Percentiles rank a stretch among this genome's conserved stretches.
Evolutionary conservation across 2,113 vertebrate genomes (phyloP).

Genomic region (Urocynchramus pylzowi): DNA sequence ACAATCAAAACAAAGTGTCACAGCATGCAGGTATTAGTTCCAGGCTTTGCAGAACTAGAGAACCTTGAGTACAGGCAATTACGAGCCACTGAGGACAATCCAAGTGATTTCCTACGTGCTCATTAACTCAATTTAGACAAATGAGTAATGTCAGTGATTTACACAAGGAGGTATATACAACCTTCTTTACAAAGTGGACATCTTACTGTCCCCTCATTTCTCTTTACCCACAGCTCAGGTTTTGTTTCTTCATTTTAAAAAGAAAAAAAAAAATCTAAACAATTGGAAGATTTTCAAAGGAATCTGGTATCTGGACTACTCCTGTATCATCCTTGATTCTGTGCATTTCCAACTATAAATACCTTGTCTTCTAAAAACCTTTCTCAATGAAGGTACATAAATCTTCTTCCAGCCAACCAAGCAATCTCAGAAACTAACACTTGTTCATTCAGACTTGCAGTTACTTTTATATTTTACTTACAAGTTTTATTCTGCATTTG

Average conservation of each 20-base stretch:
- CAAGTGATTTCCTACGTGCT: not conserved
- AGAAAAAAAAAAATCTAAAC: not conserved
- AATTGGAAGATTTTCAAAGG: not conserved
- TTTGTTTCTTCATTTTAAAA: not conserved
- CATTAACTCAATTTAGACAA: constrained; percentile 27
- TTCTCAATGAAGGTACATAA: not conserved
- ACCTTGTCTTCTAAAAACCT: not conserved
- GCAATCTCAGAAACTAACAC: not conserved
- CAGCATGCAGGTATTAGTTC: constrained; percentile 1
- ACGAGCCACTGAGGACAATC: not conserved
- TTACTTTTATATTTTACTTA: not conserved
- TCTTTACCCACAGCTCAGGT: not conserved
- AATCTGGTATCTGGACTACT: not conserved
- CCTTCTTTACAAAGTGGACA: not conserved
- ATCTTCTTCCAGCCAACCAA: not conserved
- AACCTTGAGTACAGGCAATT: constrained; percentile 17
- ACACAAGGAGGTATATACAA: not conserved
- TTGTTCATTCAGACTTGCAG: not conserved
- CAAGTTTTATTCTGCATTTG: not conserved
- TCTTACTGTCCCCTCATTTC: not conserved
- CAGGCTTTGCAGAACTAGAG: not conserved
- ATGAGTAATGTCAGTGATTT: constrained; percentile 5
- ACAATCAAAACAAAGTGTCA: not conserved
- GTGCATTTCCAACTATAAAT: not conserved
- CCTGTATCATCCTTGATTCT: not conserved